Conservation (phyloP, 2,797 vertebrate genomes). For the Gallirallus australis region DNA sequence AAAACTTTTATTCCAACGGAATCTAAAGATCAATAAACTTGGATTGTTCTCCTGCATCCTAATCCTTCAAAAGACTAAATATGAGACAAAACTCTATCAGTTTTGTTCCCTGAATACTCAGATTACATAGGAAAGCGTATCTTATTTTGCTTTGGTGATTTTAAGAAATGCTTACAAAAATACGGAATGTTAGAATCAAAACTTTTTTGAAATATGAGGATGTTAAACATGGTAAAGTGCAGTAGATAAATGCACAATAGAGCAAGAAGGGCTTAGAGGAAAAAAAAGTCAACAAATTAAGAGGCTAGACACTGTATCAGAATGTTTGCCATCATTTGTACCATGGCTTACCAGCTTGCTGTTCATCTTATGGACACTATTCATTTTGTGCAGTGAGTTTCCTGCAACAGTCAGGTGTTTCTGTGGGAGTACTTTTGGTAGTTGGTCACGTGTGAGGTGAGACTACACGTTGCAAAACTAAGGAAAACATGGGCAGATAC, state of each 20-base stretch:
- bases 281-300: background rate
- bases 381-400: background rate
- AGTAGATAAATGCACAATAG: background rate
- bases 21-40: background rate
- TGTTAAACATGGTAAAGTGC: accelerated
- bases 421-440: background rate
- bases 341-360: background rate
- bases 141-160: background rate
- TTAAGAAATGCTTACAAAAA: background rate
- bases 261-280: background rate
- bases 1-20: conserved; percentile 6
- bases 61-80: background rate
- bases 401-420: background rate
- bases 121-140: background rate
- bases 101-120: background rate
- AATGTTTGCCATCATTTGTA: background rate
- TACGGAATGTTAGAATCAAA: background rate
- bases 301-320: background rate
- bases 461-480: background rate
- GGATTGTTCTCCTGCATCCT: background rate
- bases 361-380: background rate
- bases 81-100: background rate
- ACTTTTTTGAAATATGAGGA: background rate
- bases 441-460: background rate
- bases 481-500: background rate